Evolutionary conservation across 1,140 invertebrate species (phyloP), one percentile per base, ranked within the genome.

Genomic region (Eueides isabella): DNA sequence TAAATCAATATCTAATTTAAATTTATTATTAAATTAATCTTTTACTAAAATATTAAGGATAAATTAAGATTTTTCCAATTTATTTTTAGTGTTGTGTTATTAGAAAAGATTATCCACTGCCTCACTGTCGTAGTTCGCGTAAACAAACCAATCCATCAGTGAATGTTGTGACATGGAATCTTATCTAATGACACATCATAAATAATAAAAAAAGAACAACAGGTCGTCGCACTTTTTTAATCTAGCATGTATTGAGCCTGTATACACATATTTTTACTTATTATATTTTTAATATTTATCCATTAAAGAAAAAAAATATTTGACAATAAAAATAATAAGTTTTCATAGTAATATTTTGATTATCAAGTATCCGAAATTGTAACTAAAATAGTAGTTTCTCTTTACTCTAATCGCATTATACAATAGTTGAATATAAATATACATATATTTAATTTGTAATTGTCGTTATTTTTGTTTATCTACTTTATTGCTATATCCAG

Each of bases 71-170:
- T 55, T 55, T 26, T 12, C 9, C 26, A 3, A 12, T 9, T 12
- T 55, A 55, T 55, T 55, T 55, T 55, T 55, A 55, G 19, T 55
- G 23, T 55, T 26, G 26, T 26, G 6, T 12, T 55, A 23, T 38
- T 38, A 55, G 11, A 55, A 55, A 23, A 55, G 48, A 3, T 2
- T 55, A 55, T 0, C 48, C 9, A 55, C 19, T 55, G 19, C 12
- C 41, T 14, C 12, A 1, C 41, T 44, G 12, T 23, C 44, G 7
- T 23, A 26, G 19, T 12, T 38, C 48, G 41, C 68, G 68, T 70
- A 70, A 70, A 70, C 68, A 70, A 70, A 55, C 4, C 67, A 61
- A 69, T 69, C 29, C 48, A 69, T 69, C 44, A 69, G 29, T 33
- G 23, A 29, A 67, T 30, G 38, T 67, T 61, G 2, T 55, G 48